Evolutionary conservation across 2,797 vertebrate genomes (phyloP), one percentile per base, ranked within the genome.

Genomic region (Triplophysa yarkandensis): DNA sequence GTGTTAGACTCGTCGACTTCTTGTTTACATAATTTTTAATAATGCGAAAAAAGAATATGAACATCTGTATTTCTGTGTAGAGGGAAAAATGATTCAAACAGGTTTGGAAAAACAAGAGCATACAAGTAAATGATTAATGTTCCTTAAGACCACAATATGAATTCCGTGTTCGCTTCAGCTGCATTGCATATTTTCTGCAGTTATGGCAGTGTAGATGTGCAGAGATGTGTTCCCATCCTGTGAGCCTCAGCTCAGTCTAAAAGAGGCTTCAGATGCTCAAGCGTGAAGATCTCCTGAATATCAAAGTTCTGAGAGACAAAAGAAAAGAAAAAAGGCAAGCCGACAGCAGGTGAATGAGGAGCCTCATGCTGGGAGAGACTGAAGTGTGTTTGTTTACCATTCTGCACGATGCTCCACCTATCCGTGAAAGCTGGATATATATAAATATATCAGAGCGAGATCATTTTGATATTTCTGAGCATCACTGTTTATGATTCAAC

Each of bases 341-440:
- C 25, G 74, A 77, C 83, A 78, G 81, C 80, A 80, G 69, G 77
- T 81, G 83, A 86, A 83, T 81, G 80, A 80, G 84, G 77, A 28
- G 67, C 66, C 79, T 82, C 87, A 77, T 58, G 82, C 86, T 84
- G 86, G 69, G 87, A 77, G 83, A 77, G 83, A 86, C 39, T 52
- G n/a, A 61, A 68, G 66, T 36, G 50, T 74, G 74, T 69, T 77
- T 70, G 66, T 77, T 72, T 80, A 68, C 63, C 34, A 70, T 71
- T 60, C 77, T 43, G 30, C 34, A 44, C 28, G 60, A 70, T 44
- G 48, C 72, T 71, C 62, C 52, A 25, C 61, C 61, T 50, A 44
- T 55, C 34, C 50, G 32, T 52, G 25, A 55, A 41, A 63, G 48
- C 72, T 65, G 34, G 57, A 67, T 64, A 25, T 8, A 28, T 28